These are phyloP conservation scores for Peromyscus leucopus DNA, from an alignment of 2,113 vertebrate genomes.

Conservation along the genomic window DNA sequence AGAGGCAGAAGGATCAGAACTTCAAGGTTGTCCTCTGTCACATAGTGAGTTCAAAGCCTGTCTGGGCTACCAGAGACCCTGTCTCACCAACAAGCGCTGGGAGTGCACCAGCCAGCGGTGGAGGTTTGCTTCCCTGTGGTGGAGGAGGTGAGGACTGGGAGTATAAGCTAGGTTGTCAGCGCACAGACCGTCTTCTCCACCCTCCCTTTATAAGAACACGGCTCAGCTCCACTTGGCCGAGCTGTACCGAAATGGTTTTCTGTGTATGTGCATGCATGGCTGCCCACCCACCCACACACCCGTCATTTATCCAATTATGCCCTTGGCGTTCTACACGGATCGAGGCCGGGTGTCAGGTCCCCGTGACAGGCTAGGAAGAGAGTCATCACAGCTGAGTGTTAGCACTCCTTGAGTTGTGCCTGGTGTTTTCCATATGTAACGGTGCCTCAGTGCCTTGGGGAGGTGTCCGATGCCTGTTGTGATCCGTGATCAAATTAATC, in stretches of 20 bases:
- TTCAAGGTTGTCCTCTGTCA: neutral
- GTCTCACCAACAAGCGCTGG: neutral
- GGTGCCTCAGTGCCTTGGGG: neutral
- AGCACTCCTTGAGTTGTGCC: constrained; percentile 17
- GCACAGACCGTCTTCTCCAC: neutral
- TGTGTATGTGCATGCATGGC: neutral
- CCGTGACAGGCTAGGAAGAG: neutral
- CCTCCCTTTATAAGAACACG: neutral
- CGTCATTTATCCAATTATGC: constrained; percentile 43
- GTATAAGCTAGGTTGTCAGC: neutral
- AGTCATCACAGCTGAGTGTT: constrained; percentile 26
- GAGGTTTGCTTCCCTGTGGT: neutral
- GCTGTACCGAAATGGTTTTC: constrained; percentile 32
- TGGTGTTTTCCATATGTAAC: constrained; percentile 60
- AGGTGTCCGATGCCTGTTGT: constrained; percentile 34
- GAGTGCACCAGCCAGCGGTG: neutral
- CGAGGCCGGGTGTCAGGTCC: constrained; percentile 24
- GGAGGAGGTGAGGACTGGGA: neutral
- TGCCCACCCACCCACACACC: neutral
- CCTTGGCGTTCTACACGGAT: neutral
- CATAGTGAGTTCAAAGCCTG: neutral
- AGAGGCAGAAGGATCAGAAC: neutral
- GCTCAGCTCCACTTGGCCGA: neutral
- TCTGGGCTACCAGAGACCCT: neutral
- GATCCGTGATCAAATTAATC: constrained; percentile 54